Evolutionary conservation across 2,888 invertebrate genomes (phyloP).

Genomic region (Cristatella mucedo): DNA sequence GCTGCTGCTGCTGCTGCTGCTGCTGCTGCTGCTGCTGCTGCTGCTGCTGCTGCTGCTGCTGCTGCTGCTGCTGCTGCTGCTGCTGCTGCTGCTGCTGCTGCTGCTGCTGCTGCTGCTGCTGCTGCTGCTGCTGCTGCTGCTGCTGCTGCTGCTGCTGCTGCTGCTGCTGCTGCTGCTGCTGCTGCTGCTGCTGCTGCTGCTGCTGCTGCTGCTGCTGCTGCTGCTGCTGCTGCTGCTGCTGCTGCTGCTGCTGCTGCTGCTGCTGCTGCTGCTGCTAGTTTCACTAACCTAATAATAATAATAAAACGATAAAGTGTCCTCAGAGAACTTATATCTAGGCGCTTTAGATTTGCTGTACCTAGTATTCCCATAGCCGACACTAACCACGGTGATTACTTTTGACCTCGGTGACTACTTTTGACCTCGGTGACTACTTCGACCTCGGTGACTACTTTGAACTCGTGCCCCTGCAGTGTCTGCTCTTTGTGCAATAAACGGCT

Average conservation of each 20-base stretch:
- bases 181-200: neutral
- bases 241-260: neutral
- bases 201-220: neutral
- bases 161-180: neutral
- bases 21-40: neutral
- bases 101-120: neutral
- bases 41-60: neutral
- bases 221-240: slow-evolving; percentile 1
- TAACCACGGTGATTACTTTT: no score
- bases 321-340: no score
- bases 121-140: slow-evolving; percentile 1
- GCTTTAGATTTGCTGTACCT: no score
- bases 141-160: neutral
- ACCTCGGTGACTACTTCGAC: no score
- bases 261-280: no score
- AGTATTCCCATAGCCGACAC: no score
- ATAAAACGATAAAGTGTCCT: no score
- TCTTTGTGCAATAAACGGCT: no score
- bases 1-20: neutral
- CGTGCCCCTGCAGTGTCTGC: no score
- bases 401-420: no score
- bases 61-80: neutral
- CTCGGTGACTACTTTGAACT: no score
- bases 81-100: neutral
- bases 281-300: no score